Evolutionary conservation across 1,140 invertebrate genomes (phyloP), one percentile per base, ranked within the genome.

Genomic region (Doryteuthis pealeii): DNA sequence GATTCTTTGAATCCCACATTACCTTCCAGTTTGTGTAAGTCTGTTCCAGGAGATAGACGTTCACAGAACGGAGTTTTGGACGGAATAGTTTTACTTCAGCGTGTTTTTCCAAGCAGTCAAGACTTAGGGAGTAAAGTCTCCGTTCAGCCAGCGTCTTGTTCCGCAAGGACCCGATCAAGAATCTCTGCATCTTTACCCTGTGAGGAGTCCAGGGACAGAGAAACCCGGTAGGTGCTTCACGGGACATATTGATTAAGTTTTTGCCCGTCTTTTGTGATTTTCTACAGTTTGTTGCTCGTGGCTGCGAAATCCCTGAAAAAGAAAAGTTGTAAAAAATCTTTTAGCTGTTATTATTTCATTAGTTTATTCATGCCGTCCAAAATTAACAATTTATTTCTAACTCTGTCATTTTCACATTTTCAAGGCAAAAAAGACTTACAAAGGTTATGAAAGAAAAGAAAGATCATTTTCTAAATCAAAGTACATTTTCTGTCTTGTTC

Each of bases 1-100:
- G 15, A 31, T 78, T 74, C 30, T 77, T 72, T 14, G 82, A 35
- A 35, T 82, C 80, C 18, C 78, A 69, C 22, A 66, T 65, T 22
- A 77, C 74, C 70, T 76, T 81, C 83, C 82, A 85, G 49, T 80
- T 76, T 3, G 75, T 73, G 76, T 78, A 85, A 6, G 81, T 84
- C 68, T 85, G 83, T 15, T 26, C 71, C 33, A 43, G 14, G 6
- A 35, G 10, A 49, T 28, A 35, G 49, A 72, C 30, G 32, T 71
- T 45, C 54, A 35, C 69, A 15, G 31, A 33, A 35, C n/a, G 26
- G 5, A 62, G 26, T 33, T 40, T 31, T 10, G 30, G 58, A 6
- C 32, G 3, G 65, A 31, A 31, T n/a, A 73, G 28, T 33, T 28
- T 26, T 22, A 26, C 14, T 18, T 54, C 70, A 31, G 40, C 22